Base-by-base conservation (phyloP, 2,888 invertebrate species). In the Melieria crassipennis region DNA sequence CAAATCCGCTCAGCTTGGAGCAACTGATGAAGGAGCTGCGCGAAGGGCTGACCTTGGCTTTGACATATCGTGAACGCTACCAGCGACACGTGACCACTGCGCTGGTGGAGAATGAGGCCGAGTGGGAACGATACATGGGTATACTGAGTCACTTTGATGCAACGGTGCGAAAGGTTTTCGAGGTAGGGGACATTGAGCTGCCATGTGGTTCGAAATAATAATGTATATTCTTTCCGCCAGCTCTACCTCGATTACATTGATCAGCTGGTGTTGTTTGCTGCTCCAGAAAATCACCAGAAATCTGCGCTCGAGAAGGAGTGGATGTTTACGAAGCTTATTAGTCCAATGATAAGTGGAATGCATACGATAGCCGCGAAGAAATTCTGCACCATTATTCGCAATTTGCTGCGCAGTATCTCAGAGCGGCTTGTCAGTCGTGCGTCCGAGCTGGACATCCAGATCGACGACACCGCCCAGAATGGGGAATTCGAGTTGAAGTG, bases 1-100 rank as follows among this genome's bases (percentile, higher is more conserved):
- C 97, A 0, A 96, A 95, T 65, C 92, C 93, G 7, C 89, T 97
- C 61, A 96, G 96, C 78, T 91, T 97, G 61, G 91, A 94, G 80
- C 96, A 97, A 89, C 85, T 96, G 65, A 94, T 96, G 88, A 92
- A 93, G 82, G 98, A 98, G 87, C 89, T 97, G 76, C 94, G 96
- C 74, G 97, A 98, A 81, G 96, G 96, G 0, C 87, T 98, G 68
- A 92, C 92, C 79, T 91, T 96, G 62, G 95, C 97, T 11, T 91
- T 94, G 56, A 90, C 92, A 70, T 93, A 95, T 87, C 92, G 96
- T 11, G 91, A 93, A 79, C 91, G 93, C 80, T 96, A 92, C 84
- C 88, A 91, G 61, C 88, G 89, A 3, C 91, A 93, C 84, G 90
- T 92, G 68, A 88, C 88, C 11, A 90, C 90, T 9, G 91, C 90